phyloP scores from a whole-genome alignment of 1,140 invertebrate species.

The Tetramorium simillimum region DNA sequence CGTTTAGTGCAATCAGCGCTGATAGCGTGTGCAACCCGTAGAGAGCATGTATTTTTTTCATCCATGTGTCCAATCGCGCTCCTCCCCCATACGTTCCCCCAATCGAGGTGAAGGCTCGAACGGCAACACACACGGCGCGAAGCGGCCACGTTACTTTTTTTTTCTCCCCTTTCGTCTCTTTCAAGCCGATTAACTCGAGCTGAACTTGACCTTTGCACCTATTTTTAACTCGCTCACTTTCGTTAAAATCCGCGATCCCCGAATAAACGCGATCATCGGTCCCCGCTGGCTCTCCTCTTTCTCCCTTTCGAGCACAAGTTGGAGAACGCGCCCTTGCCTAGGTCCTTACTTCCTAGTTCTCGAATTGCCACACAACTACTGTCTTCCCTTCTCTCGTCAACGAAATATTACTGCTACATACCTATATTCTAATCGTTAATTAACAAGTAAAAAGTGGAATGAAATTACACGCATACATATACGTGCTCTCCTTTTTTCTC shows the following conservation, averaged over 20 bases:
- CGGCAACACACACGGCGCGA: background rate
- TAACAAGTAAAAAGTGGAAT: slow-evolving; percentile 5
- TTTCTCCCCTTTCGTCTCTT: background rate
- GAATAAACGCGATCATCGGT: background rate
- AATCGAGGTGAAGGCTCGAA: background rate
- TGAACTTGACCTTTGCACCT: slow-evolving; percentile 66
- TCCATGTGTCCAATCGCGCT: slow-evolving; percentile 14
- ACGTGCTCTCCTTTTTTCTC: background rate
- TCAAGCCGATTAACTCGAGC: slow-evolving; percentile 39
- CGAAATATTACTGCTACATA: background rate
- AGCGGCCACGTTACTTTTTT: background rate
- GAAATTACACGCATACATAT: background rate
- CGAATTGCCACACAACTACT: too few relatives aligned
- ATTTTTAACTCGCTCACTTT: slow-evolving; percentile 9
- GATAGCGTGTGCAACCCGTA: slow-evolving; percentile 39
- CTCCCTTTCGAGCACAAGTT: background rate
- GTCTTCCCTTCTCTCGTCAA: background rate
- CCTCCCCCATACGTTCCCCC: background rate
- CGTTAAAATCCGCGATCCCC: background rate
- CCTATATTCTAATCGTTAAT: slow-evolving; percentile 20
- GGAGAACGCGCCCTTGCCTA: background rate
- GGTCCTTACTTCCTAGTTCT: background rate
- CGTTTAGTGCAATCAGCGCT: slow-evolving; percentile 14
- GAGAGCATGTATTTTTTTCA: slow-evolving; percentile 15
- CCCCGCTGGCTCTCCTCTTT: background rate